A percentile compares a stretch with the other conserved stretches of the same genome.
Conservation (phyloP, 2,888 invertebrate genomes). For the Aphodius granarius region DNA sequence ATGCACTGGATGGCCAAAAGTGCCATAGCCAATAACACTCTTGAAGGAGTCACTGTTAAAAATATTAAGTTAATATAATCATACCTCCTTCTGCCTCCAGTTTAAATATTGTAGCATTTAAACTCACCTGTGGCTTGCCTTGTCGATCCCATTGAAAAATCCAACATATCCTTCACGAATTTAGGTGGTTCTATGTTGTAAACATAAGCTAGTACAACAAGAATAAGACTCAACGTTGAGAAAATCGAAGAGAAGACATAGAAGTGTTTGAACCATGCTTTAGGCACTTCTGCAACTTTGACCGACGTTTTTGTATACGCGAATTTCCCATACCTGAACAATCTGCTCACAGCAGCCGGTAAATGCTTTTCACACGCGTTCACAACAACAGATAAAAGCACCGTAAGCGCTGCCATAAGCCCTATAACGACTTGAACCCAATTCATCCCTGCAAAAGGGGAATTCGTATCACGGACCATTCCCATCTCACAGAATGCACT, state of each 20-base stretch:
- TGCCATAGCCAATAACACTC: conserved; percentile 62
- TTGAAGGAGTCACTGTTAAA: conserved; percentile 61
- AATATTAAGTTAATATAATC: not conserved
- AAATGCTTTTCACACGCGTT: conserved; percentile 67
- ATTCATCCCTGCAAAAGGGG: not conserved
- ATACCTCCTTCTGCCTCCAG: conserved; percentile 8
- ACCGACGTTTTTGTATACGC: conserved; percentile 58
- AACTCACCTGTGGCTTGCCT: conserved; percentile 57
- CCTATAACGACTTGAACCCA: conserved; percentile 7
- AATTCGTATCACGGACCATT: not conserved
- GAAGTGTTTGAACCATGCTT: conserved; percentile 80
- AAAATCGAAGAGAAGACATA: conserved; percentile 70
- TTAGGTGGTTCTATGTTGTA: conserved; percentile 19
- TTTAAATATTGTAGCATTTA: conserved; percentile 18
- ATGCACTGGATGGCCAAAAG: conserved; percentile 71
- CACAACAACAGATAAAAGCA: conserved; percentile 44
- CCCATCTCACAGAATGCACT: not conserved
- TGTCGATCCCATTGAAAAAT: conserved; percentile 51
- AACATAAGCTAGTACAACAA: conserved; percentile 58
- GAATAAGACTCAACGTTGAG: conserved; percentile 56
- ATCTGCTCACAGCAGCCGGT: conserved; percentile 66
- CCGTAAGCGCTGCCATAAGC: not conserved
- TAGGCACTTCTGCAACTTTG: conserved; percentile 68
- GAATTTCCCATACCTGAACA: conserved; percentile 75
- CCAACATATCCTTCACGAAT: conserved; percentile 55